Conservation (phyloP, 2,113 vertebrate species). For the Coturnix japonica region DNA sequence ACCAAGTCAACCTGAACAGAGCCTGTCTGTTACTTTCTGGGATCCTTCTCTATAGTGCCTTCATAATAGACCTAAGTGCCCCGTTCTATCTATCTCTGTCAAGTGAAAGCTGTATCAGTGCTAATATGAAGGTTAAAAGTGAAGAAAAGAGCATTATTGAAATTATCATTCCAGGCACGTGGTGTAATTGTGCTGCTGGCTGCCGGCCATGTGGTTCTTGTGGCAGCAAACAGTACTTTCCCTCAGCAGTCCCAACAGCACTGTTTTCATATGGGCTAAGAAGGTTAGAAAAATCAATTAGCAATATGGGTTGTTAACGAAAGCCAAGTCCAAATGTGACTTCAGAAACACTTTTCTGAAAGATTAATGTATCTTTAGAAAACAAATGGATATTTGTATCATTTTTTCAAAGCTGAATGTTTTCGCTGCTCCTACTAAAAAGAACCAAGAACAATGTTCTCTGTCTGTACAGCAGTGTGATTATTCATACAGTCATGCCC, state of each 20-base stretch:
- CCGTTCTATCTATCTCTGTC: background rate
- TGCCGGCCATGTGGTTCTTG: background rate
- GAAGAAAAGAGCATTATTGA: slow-evolving; percentile 22
- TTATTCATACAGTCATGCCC: background rate
- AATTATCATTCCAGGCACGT: slow-evolving; percentile 60
- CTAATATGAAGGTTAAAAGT: slow-evolving; percentile 38
- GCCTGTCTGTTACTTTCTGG: background rate
- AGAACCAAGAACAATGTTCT: background rate
- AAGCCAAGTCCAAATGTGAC: slow-evolving; percentile 30
- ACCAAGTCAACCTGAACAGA: background rate
- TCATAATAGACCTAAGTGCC: background rate
- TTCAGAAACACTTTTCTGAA: slow-evolving; percentile 45
- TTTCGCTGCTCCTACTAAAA: background rate
- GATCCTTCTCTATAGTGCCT: background rate
- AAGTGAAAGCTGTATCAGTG: background rate
- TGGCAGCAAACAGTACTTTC: slow-evolving; percentile 26
- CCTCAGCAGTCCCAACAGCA: background rate
- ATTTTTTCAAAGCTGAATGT: slow-evolving; percentile 16
- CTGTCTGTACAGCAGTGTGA: background rate
- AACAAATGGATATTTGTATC: background rate
- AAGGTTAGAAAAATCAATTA: slow-evolving; percentile 70
- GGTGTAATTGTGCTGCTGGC: slow-evolving; percentile 56
- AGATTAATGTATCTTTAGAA: slow-evolving; percentile 9
- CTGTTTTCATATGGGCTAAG: slow-evolving; percentile 27
- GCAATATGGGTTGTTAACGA: background rate